A percentile compares a stretch with the other conserved stretches of the same genome.
These are phyloP conservation scores for Eospalax fontanierii DNA, from an alignment of 2,797 vertebrate genomes.

Conservation along the genomic window DNA sequence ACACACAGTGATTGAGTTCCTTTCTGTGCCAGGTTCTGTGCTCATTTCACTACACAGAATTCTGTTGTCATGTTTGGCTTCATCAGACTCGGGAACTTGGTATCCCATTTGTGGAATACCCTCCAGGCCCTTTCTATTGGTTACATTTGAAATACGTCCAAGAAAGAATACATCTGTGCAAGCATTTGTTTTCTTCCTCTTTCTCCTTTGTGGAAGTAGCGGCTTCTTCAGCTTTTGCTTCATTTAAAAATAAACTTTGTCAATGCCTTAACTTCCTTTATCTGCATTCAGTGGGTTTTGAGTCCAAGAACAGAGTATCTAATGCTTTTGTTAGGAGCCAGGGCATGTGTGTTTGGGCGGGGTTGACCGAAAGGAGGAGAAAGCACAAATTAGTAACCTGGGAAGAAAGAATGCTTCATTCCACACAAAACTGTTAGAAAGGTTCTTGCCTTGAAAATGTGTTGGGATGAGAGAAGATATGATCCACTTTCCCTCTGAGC, in stretches of 20 bases:
- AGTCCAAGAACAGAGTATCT: background rate
- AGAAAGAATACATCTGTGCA: background rate
- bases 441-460: constrained; percentile 94
- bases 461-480: constrained; percentile 94
- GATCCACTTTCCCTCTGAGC: constrained; percentile 93
- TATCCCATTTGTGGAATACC: too few relatives aligned
- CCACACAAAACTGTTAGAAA: background rate
- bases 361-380: background rate
- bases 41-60: background rate
- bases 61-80: background rate
- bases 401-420: background rate
- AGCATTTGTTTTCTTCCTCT: constrained; percentile 14
- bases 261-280: constrained; percentile 22
- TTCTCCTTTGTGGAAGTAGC: constrained; percentile 44
- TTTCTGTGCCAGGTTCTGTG: background rate
- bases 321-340: background rate
- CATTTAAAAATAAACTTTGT: background rate
- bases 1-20: background rate
- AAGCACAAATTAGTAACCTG: background rate
- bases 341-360: background rate
- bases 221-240: constrained; percentile 48
- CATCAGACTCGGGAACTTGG: background rate
- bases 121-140: background rate
- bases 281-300: background rate
- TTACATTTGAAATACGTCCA: background rate